phyloP scores from a whole-genome alignment of 2,888 invertebrate genomes.

The Harpagoxenus sublaevis region DNA sequence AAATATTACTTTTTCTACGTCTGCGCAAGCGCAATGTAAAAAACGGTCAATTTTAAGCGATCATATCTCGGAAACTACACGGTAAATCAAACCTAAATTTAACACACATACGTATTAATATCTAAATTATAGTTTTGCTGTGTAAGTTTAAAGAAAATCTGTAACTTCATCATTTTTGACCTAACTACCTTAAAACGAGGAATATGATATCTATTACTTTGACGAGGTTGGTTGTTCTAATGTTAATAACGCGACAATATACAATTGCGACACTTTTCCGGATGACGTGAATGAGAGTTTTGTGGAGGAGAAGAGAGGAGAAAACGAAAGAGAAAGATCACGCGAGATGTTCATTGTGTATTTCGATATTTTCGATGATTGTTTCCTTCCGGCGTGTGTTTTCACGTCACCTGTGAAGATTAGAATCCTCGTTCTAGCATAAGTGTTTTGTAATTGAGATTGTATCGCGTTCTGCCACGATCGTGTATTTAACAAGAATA shows the following conservation, averaged over 20 bases:
- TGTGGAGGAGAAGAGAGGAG: background rate
- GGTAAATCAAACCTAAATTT: too few species aligned
- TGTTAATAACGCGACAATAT: background rate
- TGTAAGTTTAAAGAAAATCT: too few species aligned
- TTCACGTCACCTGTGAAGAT: slow-evolving; percentile 61
- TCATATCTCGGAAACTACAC: too few species aligned
- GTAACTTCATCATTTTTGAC: too few species aligned
- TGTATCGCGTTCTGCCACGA: background rate
- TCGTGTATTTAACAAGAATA: background rate
- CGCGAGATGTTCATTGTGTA: background rate
- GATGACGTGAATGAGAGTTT: slow-evolving; percentile 68
- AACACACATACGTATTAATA: too few species aligned
- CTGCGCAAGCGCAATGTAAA: too few species aligned
- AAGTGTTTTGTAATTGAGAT: slow-evolving; percentile 25
- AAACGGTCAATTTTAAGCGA: too few species aligned
- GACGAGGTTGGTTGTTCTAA: background rate
- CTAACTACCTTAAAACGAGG: background rate
- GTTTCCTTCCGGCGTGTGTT: background rate
- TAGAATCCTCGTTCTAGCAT: background rate
- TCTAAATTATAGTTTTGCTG: too few species aligned
- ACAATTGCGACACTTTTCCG: slow-evolving; percentile 72
- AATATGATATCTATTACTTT: background rate
- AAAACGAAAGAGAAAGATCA: background rate
- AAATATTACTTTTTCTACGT: too few species aligned
- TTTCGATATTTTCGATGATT: background rate